Evolutionary conservation across 1,140 invertebrate genomes (phyloP), one percentile per base, ranked within the genome.

Genomic region (Drosophila dunni): DNA sequence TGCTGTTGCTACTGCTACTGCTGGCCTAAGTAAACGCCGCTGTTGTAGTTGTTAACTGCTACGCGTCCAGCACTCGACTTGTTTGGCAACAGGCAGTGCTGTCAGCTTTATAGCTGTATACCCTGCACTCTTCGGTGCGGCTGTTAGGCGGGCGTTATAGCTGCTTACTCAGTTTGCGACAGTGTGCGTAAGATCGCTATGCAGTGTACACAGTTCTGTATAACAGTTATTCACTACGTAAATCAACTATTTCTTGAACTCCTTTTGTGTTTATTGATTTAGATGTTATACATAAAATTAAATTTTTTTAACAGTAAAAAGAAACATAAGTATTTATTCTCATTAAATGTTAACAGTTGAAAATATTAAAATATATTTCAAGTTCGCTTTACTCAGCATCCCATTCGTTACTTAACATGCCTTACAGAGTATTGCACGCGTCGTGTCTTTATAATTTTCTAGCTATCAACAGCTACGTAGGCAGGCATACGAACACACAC

Each of bases 61-160:
- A 75, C 75, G 68, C 85, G 85, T 77, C 69, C 75, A 78, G 68
- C 61, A 70, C 64, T 73, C 78, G 81, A 89, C 84, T 90, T 88
- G 69, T 65, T 58, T 67, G 67, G 53, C 51, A 70, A 48, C 65
- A 53, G 53, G 36, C 67, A 46, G 38, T 66, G 50, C 77, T 72
- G 73, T 62, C 61, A 53, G 71, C 80, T 88, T 88, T 88, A 88
- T 88, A 88, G 84, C 62, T 63, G 17, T 36, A 70, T 78, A 76
- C 74, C 74, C 72, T 67, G 17, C 48, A 64, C 17, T 17, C 6
- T 6, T 8, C 4, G 1, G 0, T 4, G 17, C 44, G 4, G 1
- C 15, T 10, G 58, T 3, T 13, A 1, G 10, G 7, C 8, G 67
- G 45, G 60, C 38, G 64, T 70, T 33, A 11, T 34, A 0, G 5